Evolutionary conservation across 2,797 vertebrate species (phyloP), one percentile per base, ranked within the genome.

Genomic region (Tolypeutes matacus): DNA sequence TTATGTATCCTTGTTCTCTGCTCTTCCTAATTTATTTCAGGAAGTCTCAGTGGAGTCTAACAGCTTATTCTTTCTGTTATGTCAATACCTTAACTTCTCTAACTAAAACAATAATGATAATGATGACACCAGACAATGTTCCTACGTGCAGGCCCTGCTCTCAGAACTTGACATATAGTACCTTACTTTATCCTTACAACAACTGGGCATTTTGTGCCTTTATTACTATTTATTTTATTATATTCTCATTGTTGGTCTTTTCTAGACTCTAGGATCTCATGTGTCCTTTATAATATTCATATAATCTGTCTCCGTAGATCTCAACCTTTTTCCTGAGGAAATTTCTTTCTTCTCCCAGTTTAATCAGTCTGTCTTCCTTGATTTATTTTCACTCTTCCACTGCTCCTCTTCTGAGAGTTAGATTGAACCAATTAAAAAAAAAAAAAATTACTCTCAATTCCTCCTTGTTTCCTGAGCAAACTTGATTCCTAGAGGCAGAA

Each of bases 371-470:
- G 81, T 70, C 69, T 58, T 69, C 69, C 49, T 77, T 93, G 82
- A 93, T 87, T 96, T 58, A 89, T 51, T 93, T 70, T 86, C 82
- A 62, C 64, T 91, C 20, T 73, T 56, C 69, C 53, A 64, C 21
- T 76, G 25, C n/a, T 34, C 25, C n/a, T 85, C 23, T 51, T 58
- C 62, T 86, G 86, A 93, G 42, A 36, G 36, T n/a, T 21, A 34
- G 14, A 29, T 39, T 76, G 51, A 60, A 51, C 15, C 18, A 49
- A 29, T 60, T 53, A 34, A 84, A 65, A 20, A 13, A 34, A 84
- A 65, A 20, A 13, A 21, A 39, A 49, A 69, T 27, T 2, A 31
- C 56, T 73, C 23, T 70, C 46, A 90, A 34, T 86, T 81, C 69
- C 42, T 83, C 56, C 27, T 86, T 90, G 25, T 86, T 70, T 93